These are phyloP conservation scores for Phymanthus crucifer DNA, from an alignment of 92 coral and sea anemone species.

Conservation along the genomic window DNA sequence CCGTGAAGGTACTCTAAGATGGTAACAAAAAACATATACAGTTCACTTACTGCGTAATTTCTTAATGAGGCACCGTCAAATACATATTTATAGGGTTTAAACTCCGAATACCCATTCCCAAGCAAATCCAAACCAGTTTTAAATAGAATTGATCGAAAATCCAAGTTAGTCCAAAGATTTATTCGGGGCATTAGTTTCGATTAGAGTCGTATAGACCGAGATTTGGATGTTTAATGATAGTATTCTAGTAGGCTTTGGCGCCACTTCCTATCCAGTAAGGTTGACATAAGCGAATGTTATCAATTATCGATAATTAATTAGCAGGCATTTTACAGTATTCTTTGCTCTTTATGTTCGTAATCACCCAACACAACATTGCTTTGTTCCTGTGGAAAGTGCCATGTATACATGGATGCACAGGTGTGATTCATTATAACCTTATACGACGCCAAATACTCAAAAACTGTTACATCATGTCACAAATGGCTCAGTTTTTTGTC, in stretches of 20 bases:
- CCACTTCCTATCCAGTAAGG: slow-evolving; percentile 57
- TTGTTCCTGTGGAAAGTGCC: slow-evolving; percentile 69
- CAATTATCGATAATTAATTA: slow-evolving; percentile 99
- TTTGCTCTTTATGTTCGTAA: slow-evolving; percentile 74
- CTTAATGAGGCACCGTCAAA: slow-evolving; percentile 52
- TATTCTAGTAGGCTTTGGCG: slow-evolving; percentile 68
- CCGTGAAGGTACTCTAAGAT: slow-evolving; percentile 69
- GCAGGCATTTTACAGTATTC: slow-evolving; percentile 95
- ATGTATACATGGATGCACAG: slow-evolving; percentile 59
- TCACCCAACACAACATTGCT: slow-evolving; percentile 80
- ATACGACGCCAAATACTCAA: slow-evolving; percentile 39
- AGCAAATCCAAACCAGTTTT: not conserved
- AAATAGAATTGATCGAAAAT: not conserved
- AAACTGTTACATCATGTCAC: slow-evolving; percentile 21
- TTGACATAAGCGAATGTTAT: slow-evolving; percentile 93
- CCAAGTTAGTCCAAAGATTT: not conserved
- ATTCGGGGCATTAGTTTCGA: slow-evolving; percentile 6
- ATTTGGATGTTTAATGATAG: slow-evolving; percentile 49
- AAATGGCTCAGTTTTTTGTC: not conserved
- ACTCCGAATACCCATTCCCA: slow-evolving; percentile 3
- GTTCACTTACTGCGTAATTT: slow-evolving; percentile 60
- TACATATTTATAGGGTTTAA: slow-evolving; percentile 26
- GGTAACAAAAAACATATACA: slow-evolving; percentile 90
- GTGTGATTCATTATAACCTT: slow-evolving; percentile 61
- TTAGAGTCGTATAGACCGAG: slow-evolving; percentile 3